Conservation (phyloP, 1,140 invertebrate genomes). For the Leptopilina boulardi region DNA sequence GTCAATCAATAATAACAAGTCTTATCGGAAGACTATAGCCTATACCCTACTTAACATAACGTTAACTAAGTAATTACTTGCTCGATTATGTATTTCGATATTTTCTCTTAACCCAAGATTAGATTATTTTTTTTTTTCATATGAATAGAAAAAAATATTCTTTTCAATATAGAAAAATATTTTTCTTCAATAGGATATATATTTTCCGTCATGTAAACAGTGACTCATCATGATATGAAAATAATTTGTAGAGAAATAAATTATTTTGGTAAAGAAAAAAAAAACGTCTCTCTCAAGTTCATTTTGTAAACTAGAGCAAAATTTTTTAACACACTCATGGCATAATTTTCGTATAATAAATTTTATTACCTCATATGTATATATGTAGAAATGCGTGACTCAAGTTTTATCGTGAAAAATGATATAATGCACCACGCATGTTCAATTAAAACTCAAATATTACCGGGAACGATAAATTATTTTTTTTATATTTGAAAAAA, state of each 20-base stretch:
- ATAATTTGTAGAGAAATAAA: not conserved
- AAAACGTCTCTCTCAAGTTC: not conserved
- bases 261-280: not conserved
- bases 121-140: too few species aligned
- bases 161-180: too few species aligned
- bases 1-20: conserved; percentile 23
- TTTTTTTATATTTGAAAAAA: not conserved
- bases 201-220: not conserved
- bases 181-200: not conserved
- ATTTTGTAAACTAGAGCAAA: not conserved
- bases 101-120: too few species aligned
- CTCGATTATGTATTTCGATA: conserved; percentile 9
- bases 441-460: not conserved
- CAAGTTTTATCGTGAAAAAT: not conserved
- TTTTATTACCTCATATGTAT: conserved; percentile 7
- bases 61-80: not conserved
- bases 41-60: conserved; percentile 20
- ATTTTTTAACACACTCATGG: not conserved
- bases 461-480: not conserved
- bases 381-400: conserved; percentile 1
- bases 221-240: not conserved
- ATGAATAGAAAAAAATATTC: too few species aligned
- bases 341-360: not conserved
- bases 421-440: conserved; percentile 27
- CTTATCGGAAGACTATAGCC: not conserved